phyloP scores from a whole-genome alignment of 2,113 vertebrate species.

The Ondatra zibethicus region DNA sequence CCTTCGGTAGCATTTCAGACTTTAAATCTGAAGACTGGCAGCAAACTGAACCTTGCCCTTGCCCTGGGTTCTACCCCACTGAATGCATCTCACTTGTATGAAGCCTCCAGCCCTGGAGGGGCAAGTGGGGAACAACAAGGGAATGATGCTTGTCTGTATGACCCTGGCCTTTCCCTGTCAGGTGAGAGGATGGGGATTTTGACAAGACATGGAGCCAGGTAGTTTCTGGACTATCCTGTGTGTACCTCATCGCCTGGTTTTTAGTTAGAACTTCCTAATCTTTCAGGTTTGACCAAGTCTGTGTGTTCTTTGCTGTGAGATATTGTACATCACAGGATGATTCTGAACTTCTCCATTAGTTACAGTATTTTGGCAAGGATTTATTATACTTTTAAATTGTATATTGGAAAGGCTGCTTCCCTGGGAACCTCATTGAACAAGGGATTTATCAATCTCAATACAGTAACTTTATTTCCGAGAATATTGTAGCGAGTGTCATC shows the following conservation, averaged over 20 bases:
- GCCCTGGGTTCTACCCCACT: not conserved
- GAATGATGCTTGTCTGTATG: not conserved
- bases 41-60: not conserved
- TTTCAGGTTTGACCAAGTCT: not conserved
- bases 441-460: not conserved
- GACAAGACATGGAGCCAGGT: not conserved
- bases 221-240: not conserved
- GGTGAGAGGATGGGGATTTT: not conserved
- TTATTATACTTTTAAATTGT: slow-evolving; percentile 11
- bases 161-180: not conserved
- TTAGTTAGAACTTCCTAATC: not conserved
- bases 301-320: not conserved
- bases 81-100: not conserved
- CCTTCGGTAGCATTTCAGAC: not conserved
- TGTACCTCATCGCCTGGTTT: not conserved
- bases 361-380: not conserved
- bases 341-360: not conserved
- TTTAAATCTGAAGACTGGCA: not conserved
- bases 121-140: not conserved
- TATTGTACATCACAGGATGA: not conserved
- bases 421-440: not conserved
- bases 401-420: not conserved
- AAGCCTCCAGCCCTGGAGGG: not conserved
- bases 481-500: not conserved
- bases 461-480: not conserved